Evolutionary conservation across 2,113 vertebrate genomes (phyloP).

Genomic region (Porphyrio hochstetteri): DNA sequence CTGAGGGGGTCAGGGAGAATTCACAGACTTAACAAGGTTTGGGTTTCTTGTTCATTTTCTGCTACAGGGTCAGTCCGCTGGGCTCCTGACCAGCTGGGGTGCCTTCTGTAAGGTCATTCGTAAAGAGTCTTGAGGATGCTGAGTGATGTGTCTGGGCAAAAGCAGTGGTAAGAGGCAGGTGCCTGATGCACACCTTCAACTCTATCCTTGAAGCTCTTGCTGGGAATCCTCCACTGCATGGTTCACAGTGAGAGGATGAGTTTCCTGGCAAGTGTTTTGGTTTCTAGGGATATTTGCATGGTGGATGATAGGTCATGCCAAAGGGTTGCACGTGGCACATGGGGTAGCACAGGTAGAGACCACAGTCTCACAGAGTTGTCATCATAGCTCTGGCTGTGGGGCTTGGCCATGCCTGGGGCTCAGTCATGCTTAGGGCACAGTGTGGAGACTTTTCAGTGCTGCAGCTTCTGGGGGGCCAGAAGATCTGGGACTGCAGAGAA

Average conservation of each 20-base stretch:
- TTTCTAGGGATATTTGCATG: neutral
- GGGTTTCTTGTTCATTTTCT: neutral
- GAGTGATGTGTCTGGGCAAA: neutral
- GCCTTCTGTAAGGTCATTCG: neutral
- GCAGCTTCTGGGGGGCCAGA: neutral
- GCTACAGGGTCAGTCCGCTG: neutral
- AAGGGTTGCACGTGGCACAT: neutral
- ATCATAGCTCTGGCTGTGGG: neutral
- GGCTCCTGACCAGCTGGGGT: neutral
- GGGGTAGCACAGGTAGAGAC: neutral
- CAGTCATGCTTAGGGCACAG: neutral
- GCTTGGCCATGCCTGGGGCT: neutral
- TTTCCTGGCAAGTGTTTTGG: neutral
- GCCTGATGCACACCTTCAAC: neutral
- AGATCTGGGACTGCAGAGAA: neutral
- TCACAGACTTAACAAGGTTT: neutral
- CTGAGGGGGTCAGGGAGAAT: neutral
- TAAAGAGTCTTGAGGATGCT: neutral
- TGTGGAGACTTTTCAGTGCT: neutral
- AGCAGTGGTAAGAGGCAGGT: neutral
- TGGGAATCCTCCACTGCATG: neutral
- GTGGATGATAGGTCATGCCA: neutral
- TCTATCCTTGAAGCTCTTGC: neutral
- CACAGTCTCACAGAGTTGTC: neutral
- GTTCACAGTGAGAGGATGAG: neutral